These are phyloP conservation scores for Myiozetetes cayanensis DNA, from an alignment of 2,113 vertebrate genomes.

Conservation along the genomic window DNA sequence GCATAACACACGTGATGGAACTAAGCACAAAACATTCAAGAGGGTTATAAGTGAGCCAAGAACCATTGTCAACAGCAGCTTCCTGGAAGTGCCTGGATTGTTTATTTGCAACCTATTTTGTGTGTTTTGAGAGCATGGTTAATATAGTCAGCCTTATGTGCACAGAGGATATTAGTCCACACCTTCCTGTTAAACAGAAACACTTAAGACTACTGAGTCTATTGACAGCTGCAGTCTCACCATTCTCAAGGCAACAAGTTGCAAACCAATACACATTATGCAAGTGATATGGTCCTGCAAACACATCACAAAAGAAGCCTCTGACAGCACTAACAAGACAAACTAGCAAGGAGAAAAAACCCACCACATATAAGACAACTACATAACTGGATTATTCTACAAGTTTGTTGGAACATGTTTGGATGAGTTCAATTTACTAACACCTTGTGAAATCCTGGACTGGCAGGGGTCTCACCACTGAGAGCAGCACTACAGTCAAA, in stretches of 20 bases:
- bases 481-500: background rate
- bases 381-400: background rate
- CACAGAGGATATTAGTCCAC: background rate
- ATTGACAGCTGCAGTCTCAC: background rate
- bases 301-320: background rate
- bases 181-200: background rate
- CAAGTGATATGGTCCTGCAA: background rate
- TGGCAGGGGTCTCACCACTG: background rate
- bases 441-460: background rate
- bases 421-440: background rate
- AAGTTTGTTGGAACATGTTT: background rate
- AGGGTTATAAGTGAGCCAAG: background rate
- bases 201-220: background rate
- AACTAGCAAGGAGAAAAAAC: background rate
- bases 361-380: background rate
- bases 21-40: background rate
- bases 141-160: background rate
- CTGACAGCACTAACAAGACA: background rate
- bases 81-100: background rate
- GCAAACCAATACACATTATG: background rate
- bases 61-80: background rate
- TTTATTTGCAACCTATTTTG: background rate
- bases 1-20: background rate
- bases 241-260: background rate
- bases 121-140: background rate